Evolutionary conservation across 92 coral and sea anemone genomes (phyloP).

Genomic region (Desmophyllum pertusum): DNA sequence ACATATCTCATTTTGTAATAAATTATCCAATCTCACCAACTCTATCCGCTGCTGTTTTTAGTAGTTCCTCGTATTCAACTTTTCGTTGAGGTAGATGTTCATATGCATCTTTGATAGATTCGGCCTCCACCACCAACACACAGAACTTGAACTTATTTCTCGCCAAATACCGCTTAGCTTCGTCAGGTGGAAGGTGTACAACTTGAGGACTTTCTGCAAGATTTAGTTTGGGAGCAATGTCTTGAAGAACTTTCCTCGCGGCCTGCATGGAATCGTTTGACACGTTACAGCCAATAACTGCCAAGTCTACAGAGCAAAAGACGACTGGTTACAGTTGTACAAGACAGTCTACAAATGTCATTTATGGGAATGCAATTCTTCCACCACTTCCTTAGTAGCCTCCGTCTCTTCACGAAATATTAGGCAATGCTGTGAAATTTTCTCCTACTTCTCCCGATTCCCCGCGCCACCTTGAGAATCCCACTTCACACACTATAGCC

Average conservation of each 20-base stretch:
- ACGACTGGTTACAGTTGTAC: too few relatives aligned
- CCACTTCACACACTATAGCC: too few relatives aligned
- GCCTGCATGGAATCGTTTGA: background rate
- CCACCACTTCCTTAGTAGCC: too few relatives aligned
- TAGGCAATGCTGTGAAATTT: too few relatives aligned
- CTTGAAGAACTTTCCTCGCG: background rate
- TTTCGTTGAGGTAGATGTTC: background rate
- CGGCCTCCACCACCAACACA: conserved; percentile 25
- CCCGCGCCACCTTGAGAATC: too few relatives aligned
- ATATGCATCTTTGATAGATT: background rate
- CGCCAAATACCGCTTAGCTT: background rate
- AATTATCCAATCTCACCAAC: conserved; percentile 15
- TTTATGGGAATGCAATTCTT: too few relatives aligned
- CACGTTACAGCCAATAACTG: conserved; percentile 17
- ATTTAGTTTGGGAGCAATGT: background rate
- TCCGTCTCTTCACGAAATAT: too few relatives aligned
- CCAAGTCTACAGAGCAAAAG: background rate
- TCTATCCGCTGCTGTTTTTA: background rate
- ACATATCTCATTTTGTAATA: background rate
- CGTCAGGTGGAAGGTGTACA: background rate
- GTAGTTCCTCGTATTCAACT: background rate
- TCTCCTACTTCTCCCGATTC: too few relatives aligned
- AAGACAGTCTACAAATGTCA: too few relatives aligned
- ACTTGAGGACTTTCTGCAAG: background rate
- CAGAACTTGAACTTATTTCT: background rate